Evolutionary conservation across 2,113 vertebrate species (phyloP), one percentile per base, ranked within the genome.

Genomic region (Marcusenius ussheri): DNA sequence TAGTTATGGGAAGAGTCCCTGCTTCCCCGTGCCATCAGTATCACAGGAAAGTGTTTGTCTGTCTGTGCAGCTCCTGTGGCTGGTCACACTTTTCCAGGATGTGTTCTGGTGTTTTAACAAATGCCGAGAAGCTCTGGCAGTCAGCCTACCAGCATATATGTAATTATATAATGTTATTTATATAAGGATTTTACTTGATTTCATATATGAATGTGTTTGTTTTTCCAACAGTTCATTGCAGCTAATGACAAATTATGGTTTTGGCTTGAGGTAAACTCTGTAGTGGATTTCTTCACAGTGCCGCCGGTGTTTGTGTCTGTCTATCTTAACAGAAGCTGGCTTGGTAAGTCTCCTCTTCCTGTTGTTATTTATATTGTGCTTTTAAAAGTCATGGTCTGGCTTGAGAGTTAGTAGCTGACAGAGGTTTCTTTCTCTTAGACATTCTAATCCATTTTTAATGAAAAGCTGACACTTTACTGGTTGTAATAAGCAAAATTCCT

Each of bases 201-300:
- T 46, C 35, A 47, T 47, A 46, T 31, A 74, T 74, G 24, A 70
- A 27, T 56, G 53, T 42, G 13, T 77, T 0, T 93, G 85, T 88
- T 92, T 87, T 91, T 70, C 89, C 89, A 24, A 15, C 95, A 99
- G 98, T 99, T 99, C 94, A 99, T 99, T 94, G 98, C 98, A 95
- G 98, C 98, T 96, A 99, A 99, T 46, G 98, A 99, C 94, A 99
- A 99, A 94, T 97, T 99, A 92, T 99, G 98, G 98, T 99, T 99
- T 95, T 99, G 98, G 98, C 94, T 99, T 93, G 98, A 99, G 96
- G 98, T 99, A 95, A 99, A 99, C 94, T 99, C 98, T 6, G 98
- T 99, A 89, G 98, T 99, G 90, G 98, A 99, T 95, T 99, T 99
- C 97, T 99, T 99, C 96, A 99, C 98, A 0, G 98, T 99, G 49